A percentile compares a stretch with the other conserved stretches of the same genome.
These are phyloP conservation scores for Mythimna loreyi DNA, from an alignment of 2,888 invertebrate genomes.

Conservation along the genomic window DNA sequence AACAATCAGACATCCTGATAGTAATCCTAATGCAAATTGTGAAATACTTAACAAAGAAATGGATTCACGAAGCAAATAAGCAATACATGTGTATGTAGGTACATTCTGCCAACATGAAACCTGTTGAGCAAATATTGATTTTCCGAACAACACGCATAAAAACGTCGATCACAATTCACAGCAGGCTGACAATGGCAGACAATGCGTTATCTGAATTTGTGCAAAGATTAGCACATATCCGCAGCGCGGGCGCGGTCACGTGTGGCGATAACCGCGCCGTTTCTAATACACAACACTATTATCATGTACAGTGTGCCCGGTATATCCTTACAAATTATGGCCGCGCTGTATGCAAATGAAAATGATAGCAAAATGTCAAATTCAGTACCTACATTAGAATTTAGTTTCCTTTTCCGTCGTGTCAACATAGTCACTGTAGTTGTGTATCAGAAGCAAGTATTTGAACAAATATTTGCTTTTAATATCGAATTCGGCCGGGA, in stretches of 20 bases:
- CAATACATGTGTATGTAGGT: not conserved
- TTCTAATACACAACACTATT: slow-evolving; percentile 45
- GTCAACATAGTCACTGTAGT: slow-evolving; percentile 3
- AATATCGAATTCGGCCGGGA: slow-evolving; percentile 47
- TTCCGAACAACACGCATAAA: slow-evolving; percentile 45
- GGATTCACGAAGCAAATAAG: not conserved
- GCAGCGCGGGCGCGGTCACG: slow-evolving; percentile 49
- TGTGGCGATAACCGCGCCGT: slow-evolving; percentile 44
- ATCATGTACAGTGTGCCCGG: slow-evolving; percentile 12
- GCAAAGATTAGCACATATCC: slow-evolving; percentile 63
- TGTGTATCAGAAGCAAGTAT: slow-evolving; percentile 20
- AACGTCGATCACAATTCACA: slow-evolving; percentile 52
- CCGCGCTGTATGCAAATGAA: slow-evolving; percentile 15
- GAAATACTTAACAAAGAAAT: not conserved
- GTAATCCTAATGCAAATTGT: not conserved
- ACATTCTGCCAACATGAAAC: slow-evolving; percentile 20
- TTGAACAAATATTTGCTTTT: slow-evolving; percentile 56
- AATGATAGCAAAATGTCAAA: slow-evolving; percentile 25
- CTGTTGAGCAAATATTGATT: slow-evolving; percentile 57
- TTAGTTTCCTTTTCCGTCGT: not conserved
- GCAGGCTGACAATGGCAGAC: slow-evolving; percentile 52
- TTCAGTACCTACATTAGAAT: not conserved
- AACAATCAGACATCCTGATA: slow-evolving; percentile 1
- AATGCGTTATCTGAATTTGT: slow-evolving; percentile 56
- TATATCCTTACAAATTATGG: slow-evolving; percentile 15